Percentiles rank a stretch among this genome's conserved stretches.
Evolutionary conservation across 2,797 vertebrate genomes (phyloP).

Genomic region (Hafferia zeledoni): DNA sequence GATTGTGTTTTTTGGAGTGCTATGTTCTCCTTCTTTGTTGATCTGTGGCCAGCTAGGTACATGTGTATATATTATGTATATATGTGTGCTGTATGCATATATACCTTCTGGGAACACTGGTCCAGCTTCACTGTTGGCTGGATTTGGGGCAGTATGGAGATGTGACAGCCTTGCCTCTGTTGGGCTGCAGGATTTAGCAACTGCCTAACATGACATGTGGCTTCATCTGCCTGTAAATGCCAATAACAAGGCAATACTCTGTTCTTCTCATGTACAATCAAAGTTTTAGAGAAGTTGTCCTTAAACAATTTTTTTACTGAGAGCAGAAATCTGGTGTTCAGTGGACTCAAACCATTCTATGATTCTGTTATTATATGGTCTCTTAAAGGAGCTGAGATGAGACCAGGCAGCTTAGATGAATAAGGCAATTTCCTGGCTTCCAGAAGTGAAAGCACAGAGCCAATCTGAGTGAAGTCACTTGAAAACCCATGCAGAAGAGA

Average conservation of each 20-base stretch:
- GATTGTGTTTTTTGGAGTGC: not conserved
- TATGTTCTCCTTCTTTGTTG: not conserved
- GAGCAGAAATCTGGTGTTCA: not conserved
- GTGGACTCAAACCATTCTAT: not conserved
- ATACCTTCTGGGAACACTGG: not conserved
- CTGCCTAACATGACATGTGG: rapidly evolving
- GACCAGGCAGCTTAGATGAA: not conserved
- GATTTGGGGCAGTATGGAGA: too few relatives aligned
- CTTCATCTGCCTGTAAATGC: not conserved
- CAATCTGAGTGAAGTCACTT: not conserved
- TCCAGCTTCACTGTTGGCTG: not conserved
- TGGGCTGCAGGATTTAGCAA: not conserved
- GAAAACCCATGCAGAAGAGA: not conserved
- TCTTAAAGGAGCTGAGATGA: not conserved
- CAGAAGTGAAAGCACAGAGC: not conserved
- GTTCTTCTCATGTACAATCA: not conserved
- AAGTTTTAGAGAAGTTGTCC: not conserved
- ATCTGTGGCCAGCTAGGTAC: not conserved
- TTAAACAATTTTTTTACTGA: not conserved
- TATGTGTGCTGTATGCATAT: not conserved
- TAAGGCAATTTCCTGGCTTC: not conserved
- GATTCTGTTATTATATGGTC: not conserved
- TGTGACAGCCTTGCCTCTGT: not conserved
- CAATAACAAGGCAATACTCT: not conserved
- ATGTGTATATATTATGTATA: not conserved